A percentile compares a stretch with the other conserved stretches of the same genome.
phyloP scores from a whole-genome alignment of 1,140 invertebrate species.

The Conopomorpha cramerella region DNA sequence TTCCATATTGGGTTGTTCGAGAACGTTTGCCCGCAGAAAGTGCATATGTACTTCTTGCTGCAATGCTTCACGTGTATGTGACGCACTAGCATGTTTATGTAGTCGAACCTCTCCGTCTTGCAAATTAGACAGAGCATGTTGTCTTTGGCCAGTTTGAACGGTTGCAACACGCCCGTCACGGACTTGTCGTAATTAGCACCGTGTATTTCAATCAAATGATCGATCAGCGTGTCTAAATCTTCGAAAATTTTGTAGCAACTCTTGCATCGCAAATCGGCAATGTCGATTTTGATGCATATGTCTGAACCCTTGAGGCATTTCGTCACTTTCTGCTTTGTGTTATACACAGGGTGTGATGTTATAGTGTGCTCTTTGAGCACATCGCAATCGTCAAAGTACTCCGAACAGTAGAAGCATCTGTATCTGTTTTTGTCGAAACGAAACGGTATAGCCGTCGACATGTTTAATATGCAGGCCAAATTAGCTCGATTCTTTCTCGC shows the following conservation, averaged over 20 bases:
- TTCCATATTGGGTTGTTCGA: not conserved
- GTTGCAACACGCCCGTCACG: constrained; percentile 2
- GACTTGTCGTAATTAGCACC: not conserved
- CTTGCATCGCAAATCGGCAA: not conserved
- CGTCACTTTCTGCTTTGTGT: not conserved
- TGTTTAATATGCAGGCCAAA: not conserved
- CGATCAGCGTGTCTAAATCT: not conserved
- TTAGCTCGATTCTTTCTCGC: not conserved
- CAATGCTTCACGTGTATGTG: constrained; percentile 3
- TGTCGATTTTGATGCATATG: not conserved
- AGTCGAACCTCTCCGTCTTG: not conserved
- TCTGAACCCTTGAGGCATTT: not conserved
- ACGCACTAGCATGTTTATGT: constrained; percentile 1
- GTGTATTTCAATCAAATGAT: not conserved
- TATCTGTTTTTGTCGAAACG: not conserved
- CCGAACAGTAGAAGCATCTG: not conserved
- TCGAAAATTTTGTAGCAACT: not conserved
- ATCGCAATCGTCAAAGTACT: not conserved
- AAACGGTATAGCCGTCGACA: constrained; percentile 1
- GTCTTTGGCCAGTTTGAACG: constrained; percentile 2
- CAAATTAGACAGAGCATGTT: constrained; percentile 3
- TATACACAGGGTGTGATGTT: not conserved
- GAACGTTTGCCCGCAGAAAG: constrained; percentile 1
- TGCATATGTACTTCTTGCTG: not conserved
- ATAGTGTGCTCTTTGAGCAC: not conserved